Evolutionary conservation across 2,113 vertebrate species (phyloP).

Genomic region (Apaloderma vittatum): DNA sequence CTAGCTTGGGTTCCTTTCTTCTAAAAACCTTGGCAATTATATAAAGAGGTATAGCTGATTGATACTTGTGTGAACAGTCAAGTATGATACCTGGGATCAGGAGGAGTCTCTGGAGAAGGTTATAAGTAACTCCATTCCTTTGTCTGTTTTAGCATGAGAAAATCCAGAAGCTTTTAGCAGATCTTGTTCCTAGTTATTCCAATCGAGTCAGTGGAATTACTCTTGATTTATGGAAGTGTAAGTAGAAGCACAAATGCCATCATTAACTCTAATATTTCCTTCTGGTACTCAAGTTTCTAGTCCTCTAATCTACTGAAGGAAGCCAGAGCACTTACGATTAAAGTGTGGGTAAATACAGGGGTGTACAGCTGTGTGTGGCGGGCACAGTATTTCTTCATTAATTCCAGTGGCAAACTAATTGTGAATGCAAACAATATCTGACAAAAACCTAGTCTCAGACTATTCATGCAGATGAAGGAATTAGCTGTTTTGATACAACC

Average conservation of each 20-base stretch:
- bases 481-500: background rate
- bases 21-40: background rate
- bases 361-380: background rate
- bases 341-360: background rate
- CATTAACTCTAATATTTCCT: background rate
- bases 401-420: constrained; percentile 9
- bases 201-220: constrained; percentile 36
- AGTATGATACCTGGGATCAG: background rate
- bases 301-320: background rate
- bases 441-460: background rate
- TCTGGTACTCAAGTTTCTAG: background rate
- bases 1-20: background rate
- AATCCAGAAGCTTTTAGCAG: constrained; percentile 21
- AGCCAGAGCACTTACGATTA: background rate
- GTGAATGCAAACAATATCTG: background rate
- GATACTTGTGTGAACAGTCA: background rate
- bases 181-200: constrained; percentile 34
- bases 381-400: background rate
- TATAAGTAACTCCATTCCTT: background rate
- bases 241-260: background rate
- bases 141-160: background rate
- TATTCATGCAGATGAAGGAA: background rate
- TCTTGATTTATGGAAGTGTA: constrained; percentile 22
- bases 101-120: background rate
- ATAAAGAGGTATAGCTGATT: background rate